phyloP scores from a whole-genome alignment of 2,113 vertebrate genomes.

The Cepphus grylle region DNA sequence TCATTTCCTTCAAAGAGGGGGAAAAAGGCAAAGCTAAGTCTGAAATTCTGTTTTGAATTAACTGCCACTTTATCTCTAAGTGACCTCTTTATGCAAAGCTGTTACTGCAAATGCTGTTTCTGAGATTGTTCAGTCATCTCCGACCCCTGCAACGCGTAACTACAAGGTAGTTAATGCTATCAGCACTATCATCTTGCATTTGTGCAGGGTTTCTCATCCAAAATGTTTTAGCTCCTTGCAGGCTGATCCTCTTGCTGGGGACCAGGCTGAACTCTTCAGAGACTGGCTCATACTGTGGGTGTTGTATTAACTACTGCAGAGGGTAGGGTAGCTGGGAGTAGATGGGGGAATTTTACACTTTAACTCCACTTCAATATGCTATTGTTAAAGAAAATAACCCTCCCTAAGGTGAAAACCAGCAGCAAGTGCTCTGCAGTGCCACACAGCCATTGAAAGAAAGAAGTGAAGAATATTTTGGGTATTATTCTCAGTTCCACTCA shows the following conservation, averaged over 20 bases:
- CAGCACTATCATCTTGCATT: conserved; percentile 12
- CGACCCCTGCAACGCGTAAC: not conserved
- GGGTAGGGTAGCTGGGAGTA: not conserved
- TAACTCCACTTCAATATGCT: not conserved
- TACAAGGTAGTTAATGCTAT: conserved; percentile 14
- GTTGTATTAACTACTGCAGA: not conserved
- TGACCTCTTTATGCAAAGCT: conserved; percentile 47
- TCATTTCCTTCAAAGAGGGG: conserved; percentile 25
- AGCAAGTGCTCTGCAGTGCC: not conserved
- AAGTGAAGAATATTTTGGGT: not conserved
- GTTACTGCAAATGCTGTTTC: conserved; percentile 16
- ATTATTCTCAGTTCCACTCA: not conserved
- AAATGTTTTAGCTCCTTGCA: not conserved
- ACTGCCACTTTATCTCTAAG: conserved; percentile 57
- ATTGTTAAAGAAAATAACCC: not conserved
- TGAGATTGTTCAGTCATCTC: conserved; percentile 7
- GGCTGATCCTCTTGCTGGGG: not conserved
- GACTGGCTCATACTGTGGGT: not conserved
- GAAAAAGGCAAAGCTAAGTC: not conserved
- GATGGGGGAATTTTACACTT: not conserved
- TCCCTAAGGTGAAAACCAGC: not conserved
- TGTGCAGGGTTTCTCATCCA: not conserved
- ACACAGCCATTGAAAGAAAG: not conserved
- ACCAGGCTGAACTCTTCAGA: not conserved
- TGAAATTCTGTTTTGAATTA: conserved; percentile 56